Percentiles rank a stretch among this genome's conserved stretches.
Evolutionary conservation across 2,113 vertebrate species (phyloP).

Genomic region (Mastomys natalensis): DNA sequence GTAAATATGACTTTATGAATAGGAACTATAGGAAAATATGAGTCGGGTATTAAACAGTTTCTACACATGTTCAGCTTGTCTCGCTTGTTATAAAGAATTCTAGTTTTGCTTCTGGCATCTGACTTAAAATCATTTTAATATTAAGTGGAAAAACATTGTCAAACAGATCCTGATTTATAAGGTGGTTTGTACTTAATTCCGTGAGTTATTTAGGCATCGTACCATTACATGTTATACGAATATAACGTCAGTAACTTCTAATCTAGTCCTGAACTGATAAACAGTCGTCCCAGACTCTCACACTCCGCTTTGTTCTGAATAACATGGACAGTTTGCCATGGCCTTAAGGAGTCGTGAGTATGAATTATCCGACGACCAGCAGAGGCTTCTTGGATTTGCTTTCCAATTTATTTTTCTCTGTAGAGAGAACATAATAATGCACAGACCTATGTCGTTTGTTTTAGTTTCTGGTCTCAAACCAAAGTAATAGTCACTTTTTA

Average conservation of each 20-base stretch:
- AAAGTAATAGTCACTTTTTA: constrained; percentile 5
- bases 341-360: constrained; percentile 42
- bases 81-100: constrained; percentile 58
- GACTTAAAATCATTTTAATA: constrained; percentile 29
- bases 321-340: background rate
- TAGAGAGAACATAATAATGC: background rate
- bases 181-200: constrained; percentile 5
- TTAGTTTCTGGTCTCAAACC: background rate
- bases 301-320: constrained; percentile 18
- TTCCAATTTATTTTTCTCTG: constrained; percentile 33
- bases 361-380: constrained; percentile 33
- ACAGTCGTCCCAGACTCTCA: background rate
- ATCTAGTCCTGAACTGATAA: background rate
- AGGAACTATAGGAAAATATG: constrained; percentile 13
- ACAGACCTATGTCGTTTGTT: background rate
- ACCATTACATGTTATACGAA: constrained; percentile 11
- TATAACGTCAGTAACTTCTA: constrained; percentile 1
- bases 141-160: constrained; percentile 16
- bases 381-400: constrained; percentile 6
- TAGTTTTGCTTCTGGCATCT: constrained; percentile 26
- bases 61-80: constrained; percentile 9
- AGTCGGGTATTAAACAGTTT: constrained; percentile 37
- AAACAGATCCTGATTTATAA: constrained; percentile 17
- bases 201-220: background rate
- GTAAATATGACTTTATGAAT: constrained; percentile 8